Conservation (phyloP, 1,140 invertebrate genomes). For the Heterodera schachtii region DNA sequence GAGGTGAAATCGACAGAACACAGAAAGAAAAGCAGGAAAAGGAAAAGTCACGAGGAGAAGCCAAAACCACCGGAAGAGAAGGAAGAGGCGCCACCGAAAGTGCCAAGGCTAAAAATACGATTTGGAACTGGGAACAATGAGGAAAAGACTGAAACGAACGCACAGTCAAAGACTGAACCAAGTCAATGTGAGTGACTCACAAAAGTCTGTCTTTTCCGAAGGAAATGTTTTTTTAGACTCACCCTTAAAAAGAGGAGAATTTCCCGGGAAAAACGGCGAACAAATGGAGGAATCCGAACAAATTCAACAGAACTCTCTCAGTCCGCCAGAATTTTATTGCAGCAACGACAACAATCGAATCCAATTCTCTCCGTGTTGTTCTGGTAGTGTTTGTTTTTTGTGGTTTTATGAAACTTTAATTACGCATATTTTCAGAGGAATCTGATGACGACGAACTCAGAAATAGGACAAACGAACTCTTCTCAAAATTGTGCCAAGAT, state of each 20-base stretch:
- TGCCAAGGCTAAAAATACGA: constrained; percentile 3
- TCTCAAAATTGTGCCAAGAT: constrained; percentile 4
- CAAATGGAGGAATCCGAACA: background rate
- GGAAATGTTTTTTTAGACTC: too few species aligned
- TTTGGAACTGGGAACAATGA: background rate
- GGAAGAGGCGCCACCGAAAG: background rate
- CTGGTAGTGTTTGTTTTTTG: background rate
- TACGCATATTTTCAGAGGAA: background rate
- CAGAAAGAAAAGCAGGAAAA: background rate
- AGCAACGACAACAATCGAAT: background rate
- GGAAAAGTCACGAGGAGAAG: background rate
- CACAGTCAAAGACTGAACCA: too few species aligned
- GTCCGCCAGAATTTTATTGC: background rate
- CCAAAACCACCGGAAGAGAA: background rate
- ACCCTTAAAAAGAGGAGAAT: too few species aligned
- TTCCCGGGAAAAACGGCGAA: background rate
- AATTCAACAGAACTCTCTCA: background rate
- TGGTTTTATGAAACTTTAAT: background rate
- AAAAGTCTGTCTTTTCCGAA: too few species aligned
- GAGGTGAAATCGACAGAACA: background rate
- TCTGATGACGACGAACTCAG: constrained; percentile 10
- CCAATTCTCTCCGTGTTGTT: constrained; percentile 5
- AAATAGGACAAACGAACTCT: constrained; percentile 4
- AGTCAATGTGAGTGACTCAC: too few species aligned
- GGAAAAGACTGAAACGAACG: background rate